Conservation (phyloP, 2,888 invertebrate species). For the Mythimna lalbum region DNA sequence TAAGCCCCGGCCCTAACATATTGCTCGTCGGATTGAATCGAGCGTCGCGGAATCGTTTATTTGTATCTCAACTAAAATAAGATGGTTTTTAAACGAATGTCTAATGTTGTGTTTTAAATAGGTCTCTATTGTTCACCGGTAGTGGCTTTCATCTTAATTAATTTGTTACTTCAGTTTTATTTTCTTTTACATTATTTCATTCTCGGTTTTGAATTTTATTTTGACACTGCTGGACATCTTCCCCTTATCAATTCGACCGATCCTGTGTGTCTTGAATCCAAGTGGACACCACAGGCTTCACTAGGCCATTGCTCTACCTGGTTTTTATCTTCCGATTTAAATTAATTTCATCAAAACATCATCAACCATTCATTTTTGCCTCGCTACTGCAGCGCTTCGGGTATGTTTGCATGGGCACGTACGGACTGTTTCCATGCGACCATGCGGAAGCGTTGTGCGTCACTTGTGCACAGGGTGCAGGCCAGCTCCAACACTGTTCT, state of each 20-base stretch:
- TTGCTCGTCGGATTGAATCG: conserved; percentile 76
- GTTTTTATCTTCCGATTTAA: neutral
- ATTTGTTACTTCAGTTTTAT: conserved; percentile 21
- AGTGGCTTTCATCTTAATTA: conserved; percentile 50
- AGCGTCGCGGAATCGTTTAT: conserved; percentile 76
- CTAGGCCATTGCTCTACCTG: neutral
- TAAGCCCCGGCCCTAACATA: conserved; percentile 75
- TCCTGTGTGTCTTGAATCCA: neutral
- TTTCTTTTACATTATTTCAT: neutral
- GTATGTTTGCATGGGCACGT: too few relatives aligned
- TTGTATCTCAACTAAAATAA: conserved; percentile 76
- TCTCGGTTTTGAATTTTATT: neutral
- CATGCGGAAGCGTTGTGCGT: too few relatives aligned
- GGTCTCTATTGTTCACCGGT: conserved; percentile 62
- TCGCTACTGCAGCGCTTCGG: too few relatives aligned
- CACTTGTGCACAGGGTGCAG: too few relatives aligned
- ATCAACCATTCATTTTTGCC: too few relatives aligned
- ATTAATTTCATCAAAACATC: neutral
- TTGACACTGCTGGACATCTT: neutral
- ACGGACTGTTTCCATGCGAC: too few relatives aligned
- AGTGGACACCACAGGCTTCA: too few relatives aligned
- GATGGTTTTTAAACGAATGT: conserved; percentile 78
- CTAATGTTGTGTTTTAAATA: conserved; percentile 62
- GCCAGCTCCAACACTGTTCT: too few relatives aligned
- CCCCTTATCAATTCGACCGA: neutral